These are phyloP conservation scores for Hypselothyrea guttata DNA, from an alignment of 2,888 invertebrate genomes.

Conservation along the genomic window DNA sequence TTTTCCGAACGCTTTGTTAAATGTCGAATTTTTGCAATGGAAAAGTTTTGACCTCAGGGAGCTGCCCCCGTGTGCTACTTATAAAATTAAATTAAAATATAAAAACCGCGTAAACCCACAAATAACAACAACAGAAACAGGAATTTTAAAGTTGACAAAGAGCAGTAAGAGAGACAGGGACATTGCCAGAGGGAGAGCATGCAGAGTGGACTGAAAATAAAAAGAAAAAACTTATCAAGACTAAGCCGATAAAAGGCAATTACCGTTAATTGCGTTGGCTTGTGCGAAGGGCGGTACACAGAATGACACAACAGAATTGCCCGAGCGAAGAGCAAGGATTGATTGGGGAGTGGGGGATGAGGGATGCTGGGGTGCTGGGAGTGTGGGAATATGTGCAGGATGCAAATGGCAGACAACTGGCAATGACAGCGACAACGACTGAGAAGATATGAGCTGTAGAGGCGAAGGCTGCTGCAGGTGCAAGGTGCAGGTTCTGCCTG, in stretches of 20 bases:
- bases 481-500: slow-evolving; percentile 30
- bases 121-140: slow-evolving; percentile 51
- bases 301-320: slow-evolving; percentile 49
- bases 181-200: not conserved
- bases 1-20: slow-evolving; percentile 58
- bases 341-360: slow-evolving; percentile 1
- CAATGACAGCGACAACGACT: slow-evolving; percentile 23
- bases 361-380: not conserved
- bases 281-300: slow-evolving; percentile 47
- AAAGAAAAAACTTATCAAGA: slow-evolving; percentile 70
- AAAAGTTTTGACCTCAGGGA: slow-evolving; percentile 53
- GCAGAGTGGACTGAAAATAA: slow-evolving; percentile 28
- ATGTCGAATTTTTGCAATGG: slow-evolving; percentile 63
- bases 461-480: slow-evolving; percentile 27
- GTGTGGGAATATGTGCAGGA: slow-evolving; percentile 54
- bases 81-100: slow-evolving; percentile 75
- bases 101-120: slow-evolving; percentile 73
- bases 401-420: slow-evolving; percentile 55
- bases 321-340: slow-evolving; percentile 27
- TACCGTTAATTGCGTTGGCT: slow-evolving; percentile 76
- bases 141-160: slow-evolving; percentile 17
- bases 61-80: slow-evolving; percentile 42
- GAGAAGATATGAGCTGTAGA: slow-evolving; percentile 66
- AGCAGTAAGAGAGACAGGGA: not conserved
- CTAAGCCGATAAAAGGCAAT: slow-evolving; percentile 78